Conservation (phyloP, 2,113 vertebrate species). For the Phyllopteryx taeniolatus region DNA sequence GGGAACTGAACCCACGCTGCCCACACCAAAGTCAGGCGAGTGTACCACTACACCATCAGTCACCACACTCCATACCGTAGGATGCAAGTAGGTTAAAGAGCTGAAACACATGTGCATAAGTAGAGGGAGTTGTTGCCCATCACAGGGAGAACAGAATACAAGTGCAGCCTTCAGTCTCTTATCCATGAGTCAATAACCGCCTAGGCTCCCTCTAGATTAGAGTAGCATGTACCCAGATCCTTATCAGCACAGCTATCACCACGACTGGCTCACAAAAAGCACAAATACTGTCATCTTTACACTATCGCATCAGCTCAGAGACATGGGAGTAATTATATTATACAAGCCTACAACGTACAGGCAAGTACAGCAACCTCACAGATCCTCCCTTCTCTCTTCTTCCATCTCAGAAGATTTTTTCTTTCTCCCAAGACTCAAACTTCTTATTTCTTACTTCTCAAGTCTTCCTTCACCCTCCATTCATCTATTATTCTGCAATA, state of each 20-base stretch:
- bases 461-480: not conserved
- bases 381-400: slow-evolving; percentile 13
- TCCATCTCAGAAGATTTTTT: not conserved
- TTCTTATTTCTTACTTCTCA: slow-evolving; percentile 16
- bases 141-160: slow-evolving; percentile 31
- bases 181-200: slow-evolving; percentile 73
- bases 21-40: too few species aligned
- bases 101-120: slow-evolving; percentile 32
- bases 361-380: slow-evolving; percentile 52
- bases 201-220: slow-evolving; percentile 67
- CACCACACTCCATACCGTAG: not conserved
- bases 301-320: slow-evolving; percentile 65
- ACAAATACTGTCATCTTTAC: slow-evolving; percentile 60
- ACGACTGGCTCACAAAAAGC: slow-evolving; percentile 63
- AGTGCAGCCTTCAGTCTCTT: slow-evolving; percentile 62
- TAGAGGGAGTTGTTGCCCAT: slow-evolving; percentile 29
- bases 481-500: slow-evolving; percentile 21
- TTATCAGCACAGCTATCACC: slow-evolving; percentile 77
- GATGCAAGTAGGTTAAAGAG: slow-evolving; percentile 45
- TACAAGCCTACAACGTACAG: slow-evolving; percentile 69
- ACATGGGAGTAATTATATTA: slow-evolving; percentile 75
- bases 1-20: too few species aligned
- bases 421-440: slow-evolving; percentile 2
- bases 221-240: slow-evolving; percentile 75
- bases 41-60: too few species aligned